Percentiles rank a stretch among this genome's conserved stretches.
Evolutionary conservation across 2,797 vertebrate species (phyloP).

Genomic region (Anniella stebbinsi): DNA sequence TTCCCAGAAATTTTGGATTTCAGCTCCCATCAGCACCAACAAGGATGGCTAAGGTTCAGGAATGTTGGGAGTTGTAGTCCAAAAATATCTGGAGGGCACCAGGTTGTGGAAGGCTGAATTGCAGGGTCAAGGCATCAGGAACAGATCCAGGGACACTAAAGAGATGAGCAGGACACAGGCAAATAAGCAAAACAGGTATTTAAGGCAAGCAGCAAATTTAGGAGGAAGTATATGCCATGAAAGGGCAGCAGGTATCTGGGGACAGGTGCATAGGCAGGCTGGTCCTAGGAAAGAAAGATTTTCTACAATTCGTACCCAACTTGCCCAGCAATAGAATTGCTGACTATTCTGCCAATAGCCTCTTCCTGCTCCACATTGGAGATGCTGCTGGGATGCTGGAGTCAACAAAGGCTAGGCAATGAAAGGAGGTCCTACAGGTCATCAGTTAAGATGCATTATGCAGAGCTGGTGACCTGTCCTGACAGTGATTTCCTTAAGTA

Average conservation of each 20-base stretch:
- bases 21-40: too few relatives aligned
- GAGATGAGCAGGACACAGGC: neutral
- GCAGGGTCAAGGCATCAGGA: neutral
- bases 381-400: neutral
- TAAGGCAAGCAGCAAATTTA: neutral
- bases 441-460: neutral
- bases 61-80: too few relatives aligned
- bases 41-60: too few relatives aligned
- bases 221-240: neutral
- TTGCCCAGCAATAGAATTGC: neutral
- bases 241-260: neutral
- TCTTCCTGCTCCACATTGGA: neutral
- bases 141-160: neutral
- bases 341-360: neutral
- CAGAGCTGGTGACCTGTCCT: neutral
- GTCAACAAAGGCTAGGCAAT: neutral
- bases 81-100: too few relatives aligned
- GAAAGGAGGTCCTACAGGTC: neutral
- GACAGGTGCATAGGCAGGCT: neutral
- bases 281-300: neutral
- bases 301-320: neutral
- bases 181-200: neutral
- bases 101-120: neutral
- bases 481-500: neutral
- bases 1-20: too few relatives aligned